Evolutionary conservation across 2,113 vertebrate species (phyloP).

Genomic region (Sarotherodon lohbergeri): DNA sequence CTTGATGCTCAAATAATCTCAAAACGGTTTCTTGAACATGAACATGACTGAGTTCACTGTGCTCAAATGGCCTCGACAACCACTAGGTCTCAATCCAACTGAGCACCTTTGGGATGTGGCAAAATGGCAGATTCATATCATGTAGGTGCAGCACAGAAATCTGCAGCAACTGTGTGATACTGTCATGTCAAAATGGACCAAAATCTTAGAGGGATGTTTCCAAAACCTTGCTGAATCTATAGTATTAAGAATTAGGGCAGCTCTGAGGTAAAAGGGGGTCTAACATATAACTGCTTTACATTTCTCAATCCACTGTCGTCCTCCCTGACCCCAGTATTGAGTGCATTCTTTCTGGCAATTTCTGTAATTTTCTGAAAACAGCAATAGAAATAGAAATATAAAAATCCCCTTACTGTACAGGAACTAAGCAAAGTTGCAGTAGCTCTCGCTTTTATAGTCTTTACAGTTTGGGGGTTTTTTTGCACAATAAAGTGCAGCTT

Average conservation of each 20-base stretch:
- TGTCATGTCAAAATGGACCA: neutral
- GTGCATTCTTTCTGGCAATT: fast-evolving
- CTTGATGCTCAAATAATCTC: fast-evolving
- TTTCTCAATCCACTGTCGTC: fast-evolving
- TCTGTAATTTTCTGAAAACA: neutral
- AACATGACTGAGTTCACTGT: neutral
- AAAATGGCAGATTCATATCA: neutral
- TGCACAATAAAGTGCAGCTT: neutral
- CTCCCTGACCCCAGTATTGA: neutral
- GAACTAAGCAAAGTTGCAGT: neutral
- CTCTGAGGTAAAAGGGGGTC: neutral
- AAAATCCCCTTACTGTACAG: neutral
- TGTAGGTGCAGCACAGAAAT: neutral
- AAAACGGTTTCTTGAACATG: neutral
- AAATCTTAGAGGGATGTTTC: neutral
- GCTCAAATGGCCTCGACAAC: neutral
- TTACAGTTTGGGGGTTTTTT: fast-evolving
- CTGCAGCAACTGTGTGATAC: fast-evolving
- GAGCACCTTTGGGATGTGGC: neutral
- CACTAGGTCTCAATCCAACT: neutral
- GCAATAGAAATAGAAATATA: neutral
- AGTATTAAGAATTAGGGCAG: neutral
- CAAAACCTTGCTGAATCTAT: neutral
- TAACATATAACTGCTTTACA: neutral
- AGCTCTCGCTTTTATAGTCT: neutral